Evolutionary conservation across 2,113 vertebrate species (phyloP), one percentile per base, ranked within the genome.

Genomic region (Trichechus manatus): DNA sequence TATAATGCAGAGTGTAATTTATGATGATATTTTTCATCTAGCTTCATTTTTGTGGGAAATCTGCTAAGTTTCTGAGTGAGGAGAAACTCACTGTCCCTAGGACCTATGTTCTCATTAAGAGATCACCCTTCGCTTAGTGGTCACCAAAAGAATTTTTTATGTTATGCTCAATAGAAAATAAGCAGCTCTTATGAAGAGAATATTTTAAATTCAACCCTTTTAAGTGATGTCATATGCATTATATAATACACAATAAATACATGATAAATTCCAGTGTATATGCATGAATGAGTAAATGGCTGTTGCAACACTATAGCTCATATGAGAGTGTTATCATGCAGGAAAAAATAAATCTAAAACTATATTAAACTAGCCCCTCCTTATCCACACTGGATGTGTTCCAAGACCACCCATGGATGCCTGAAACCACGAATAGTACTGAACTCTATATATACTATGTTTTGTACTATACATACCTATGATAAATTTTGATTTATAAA

Each of bases 121-220:
- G 36, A 42, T 23, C 1, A 0, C 59, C 9, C 7, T 23, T 9
- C 42, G 11, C 4, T 70, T 25, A 22, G 14, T 0, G 1, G 27
- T 22, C 2, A 44, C 36, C 72, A 61, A 31, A 70, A 64, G 6
- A 72, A 90, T 20, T 33, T 27, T 22, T 33, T 4, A n/a, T 22
- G 22, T 39, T 33, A 29, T 68, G 1, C 36, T 47, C 39, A 5
- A 61, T 50, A 53, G 31, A 83, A 87, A 84, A 84, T 63, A 14
- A 66, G n/a, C 23, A 61, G 11, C 64, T 75, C 10, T 59, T 47
- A 66, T 9, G 14, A 70, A 39, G 63, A 72, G 23, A 63, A 23
- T 3, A 3, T 20, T 56, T 53, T 25, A 31, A 77, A 68, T 53
- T 68, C 29, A 75, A 0, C 7, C 42, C 23, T 79, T 92, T 42